Conservation (phyloP, 2,888 invertebrate genomes). For the Mystacides longicornis region DNA sequence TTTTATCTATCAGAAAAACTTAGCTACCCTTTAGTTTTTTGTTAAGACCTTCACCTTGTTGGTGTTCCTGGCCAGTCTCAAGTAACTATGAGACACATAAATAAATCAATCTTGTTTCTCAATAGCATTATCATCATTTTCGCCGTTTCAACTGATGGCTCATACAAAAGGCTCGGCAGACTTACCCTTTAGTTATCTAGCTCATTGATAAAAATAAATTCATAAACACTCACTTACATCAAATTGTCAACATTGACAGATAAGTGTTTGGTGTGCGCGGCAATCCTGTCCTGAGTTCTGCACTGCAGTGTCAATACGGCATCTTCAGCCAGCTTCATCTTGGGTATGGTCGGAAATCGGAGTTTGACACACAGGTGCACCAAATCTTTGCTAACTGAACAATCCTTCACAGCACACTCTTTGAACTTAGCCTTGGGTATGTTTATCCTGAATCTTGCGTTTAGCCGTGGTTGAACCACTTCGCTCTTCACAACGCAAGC, state of each 20-base stretch:
- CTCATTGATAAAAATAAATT: too few species aligned
- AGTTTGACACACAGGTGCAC: slow-evolving; percentile 46
- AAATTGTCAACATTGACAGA: slow-evolving; percentile 28
- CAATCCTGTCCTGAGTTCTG: slow-evolving; percentile 46
- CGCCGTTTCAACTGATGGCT: too few species aligned
- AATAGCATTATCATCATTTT: too few species aligned
- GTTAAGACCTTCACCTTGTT: too few species aligned
- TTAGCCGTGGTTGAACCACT: slow-evolving; percentile 26
- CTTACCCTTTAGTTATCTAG: too few species aligned
- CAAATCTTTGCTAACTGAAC: slow-evolving; percentile 34
- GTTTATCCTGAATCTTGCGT: slow-evolving; percentile 36
- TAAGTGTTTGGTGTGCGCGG: slow-evolving; percentile 40
- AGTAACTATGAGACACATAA: too few species aligned
- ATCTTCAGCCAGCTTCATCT: slow-evolving; percentile 47
- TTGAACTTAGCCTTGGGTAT: slow-evolving; percentile 42
- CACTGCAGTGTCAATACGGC: slow-evolving; percentile 48
- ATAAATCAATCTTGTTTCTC: too few species aligned
- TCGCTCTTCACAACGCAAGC: slow-evolving; percentile 29
- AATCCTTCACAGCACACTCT: slow-evolving; percentile 46
- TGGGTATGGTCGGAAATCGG: slow-evolving; percentile 47
- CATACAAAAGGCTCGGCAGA: too few species aligned
- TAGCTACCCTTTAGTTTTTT: too few species aligned
- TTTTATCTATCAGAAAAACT: too few species aligned
- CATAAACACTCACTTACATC: too few species aligned
- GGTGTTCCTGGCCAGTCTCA: too few species aligned